phyloP scores from a whole-genome alignment of 2,797 vertebrate species.

The Adelosebastes latens region DNA sequence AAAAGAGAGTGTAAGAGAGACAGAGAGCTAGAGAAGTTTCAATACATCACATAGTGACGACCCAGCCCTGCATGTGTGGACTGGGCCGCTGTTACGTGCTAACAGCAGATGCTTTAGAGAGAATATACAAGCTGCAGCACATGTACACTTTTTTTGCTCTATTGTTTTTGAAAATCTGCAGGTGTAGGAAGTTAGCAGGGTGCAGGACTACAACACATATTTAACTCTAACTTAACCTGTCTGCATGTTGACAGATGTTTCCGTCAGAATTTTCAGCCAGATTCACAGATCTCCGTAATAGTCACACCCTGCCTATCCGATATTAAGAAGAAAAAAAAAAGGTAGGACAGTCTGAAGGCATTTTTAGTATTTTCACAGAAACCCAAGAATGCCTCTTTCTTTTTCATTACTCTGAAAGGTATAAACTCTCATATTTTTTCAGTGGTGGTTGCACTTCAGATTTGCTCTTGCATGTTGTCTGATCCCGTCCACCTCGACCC shows the following conservation, averaged over 20 bases:
- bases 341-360: slow-evolving; percentile 87
- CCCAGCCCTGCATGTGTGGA: slow-evolving; percentile 81
- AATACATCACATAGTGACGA: slow-evolving; percentile 52
- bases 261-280: slow-evolving; percentile 87
- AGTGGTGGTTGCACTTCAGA: slow-evolving; percentile 83
- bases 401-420: slow-evolving; percentile 84
- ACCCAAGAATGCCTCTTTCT: slow-evolving; percentile 84
- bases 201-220: slow-evolving; percentile 53
- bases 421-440: slow-evolving; percentile 78
- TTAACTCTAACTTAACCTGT: slow-evolving; percentile 86
- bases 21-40: slow-evolving; percentile 42
- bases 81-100: slow-evolving; percentile 55
- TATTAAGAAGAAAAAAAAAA: slow-evolving; percentile 89
- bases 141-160: slow-evolving; percentile 47
- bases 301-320: slow-evolving; percentile 86
- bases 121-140: slow-evolving; percentile 43
- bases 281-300: slow-evolving; percentile 86
- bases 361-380: slow-evolving; percentile 82
- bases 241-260: slow-evolving; percentile 90
- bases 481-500: slow-evolving; percentile 72
- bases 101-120: slow-evolving; percentile 53
- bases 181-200: slow-evolving; percentile 53
- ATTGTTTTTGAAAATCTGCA: slow-evolving; percentile 58
- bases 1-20: slow-evolving; percentile 60
- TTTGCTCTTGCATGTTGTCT: slow-evolving; percentile 86